These are phyloP conservation scores for Apamea monoglypha DNA, from an alignment of 2,888 invertebrate species.

Conservation along the genomic window DNA sequence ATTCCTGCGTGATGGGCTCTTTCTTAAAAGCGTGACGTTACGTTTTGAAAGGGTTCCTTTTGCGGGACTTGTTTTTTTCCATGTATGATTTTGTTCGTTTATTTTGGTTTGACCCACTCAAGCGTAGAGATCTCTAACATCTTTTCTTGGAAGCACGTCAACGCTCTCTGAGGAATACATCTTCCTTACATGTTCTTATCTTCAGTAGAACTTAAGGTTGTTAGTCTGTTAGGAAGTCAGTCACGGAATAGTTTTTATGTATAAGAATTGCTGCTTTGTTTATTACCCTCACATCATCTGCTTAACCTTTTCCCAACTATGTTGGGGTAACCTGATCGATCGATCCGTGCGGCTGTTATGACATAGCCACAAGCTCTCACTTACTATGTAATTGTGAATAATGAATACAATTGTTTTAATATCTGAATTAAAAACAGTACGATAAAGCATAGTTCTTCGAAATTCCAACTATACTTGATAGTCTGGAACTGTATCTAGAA, in stretches of 20 bases:
- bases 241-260: constrained; percentile 3
- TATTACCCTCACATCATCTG: background rate
- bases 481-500: background rate
- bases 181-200: constrained; percentile 12
- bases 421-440: background rate
- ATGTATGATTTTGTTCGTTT: background rate
- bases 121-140: background rate
- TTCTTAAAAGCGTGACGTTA: background rate
- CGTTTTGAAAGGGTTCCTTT: constrained; percentile 1
- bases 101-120: background rate
- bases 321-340: too few relatives aligned
- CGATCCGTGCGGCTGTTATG: too few relatives aligned
- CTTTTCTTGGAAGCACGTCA: constrained; percentile 19
- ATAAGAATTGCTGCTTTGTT: background rate
- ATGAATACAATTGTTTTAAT: background rate
- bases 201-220: constrained; percentile 18
- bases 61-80: background rate
- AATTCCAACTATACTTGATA: background rate
- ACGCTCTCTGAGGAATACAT: constrained; percentile 25
- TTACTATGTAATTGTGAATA: background rate
- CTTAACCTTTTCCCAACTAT: too few relatives aligned
- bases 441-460: background rate
- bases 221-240: background rate
- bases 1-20: background rate
- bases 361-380: too few relatives aligned